Conservation (phyloP, 2,797 vertebrate species). For the Otolemur crassicaudatus region DNA sequence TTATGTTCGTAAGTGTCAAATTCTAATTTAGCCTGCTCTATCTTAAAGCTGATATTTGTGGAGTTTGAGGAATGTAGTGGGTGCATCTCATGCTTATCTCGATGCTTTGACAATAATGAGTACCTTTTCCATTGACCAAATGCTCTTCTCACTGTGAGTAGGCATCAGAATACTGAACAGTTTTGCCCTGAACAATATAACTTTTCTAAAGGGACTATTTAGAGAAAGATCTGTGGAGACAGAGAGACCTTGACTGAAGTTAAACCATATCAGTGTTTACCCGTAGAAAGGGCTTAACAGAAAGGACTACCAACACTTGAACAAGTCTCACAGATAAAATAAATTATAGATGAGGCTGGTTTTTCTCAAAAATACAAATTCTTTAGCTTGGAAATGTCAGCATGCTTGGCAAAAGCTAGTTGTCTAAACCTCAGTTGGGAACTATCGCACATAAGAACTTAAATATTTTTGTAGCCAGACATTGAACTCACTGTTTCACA, state of each 20-base stretch:
- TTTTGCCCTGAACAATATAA: neutral
- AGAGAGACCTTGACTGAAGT: constrained; percentile 45
- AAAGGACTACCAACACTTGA: constrained; percentile 53
- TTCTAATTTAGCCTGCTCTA: constrained; percentile 55
- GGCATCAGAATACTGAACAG: neutral
- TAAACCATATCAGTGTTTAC: constrained; percentile 41
- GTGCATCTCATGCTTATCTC: neutral
- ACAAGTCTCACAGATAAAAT: constrained; percentile 65
- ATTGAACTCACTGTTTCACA: constrained; percentile 43
- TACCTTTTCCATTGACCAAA: constrained; percentile 14
- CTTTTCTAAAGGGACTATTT: constrained; percentile 62
- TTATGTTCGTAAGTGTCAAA: constrained; percentile 71
- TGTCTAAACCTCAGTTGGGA: constrained; percentile 55
- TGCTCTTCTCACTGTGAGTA: neutral
- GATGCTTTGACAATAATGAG: constrained; percentile 44
- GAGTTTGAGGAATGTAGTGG: constrained; percentile 28
- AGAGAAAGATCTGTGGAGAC: constrained; percentile 34
- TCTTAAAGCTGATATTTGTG: constrained; percentile 66
- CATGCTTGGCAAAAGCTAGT: constrained; percentile 55
- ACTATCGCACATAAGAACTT: constrained; percentile 39
- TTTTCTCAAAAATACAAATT: constrained; percentile 71
- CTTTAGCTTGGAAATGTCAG: constrained; percentile 63
- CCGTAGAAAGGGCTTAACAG: neutral
- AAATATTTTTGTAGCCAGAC: constrained; percentile 69
- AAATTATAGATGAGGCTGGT: constrained; percentile 65